These are phyloP conservation scores for Pollachius pollachius DNA, from an alignment of 2,113 vertebrate genomes.

Conservation along the genomic window DNA sequence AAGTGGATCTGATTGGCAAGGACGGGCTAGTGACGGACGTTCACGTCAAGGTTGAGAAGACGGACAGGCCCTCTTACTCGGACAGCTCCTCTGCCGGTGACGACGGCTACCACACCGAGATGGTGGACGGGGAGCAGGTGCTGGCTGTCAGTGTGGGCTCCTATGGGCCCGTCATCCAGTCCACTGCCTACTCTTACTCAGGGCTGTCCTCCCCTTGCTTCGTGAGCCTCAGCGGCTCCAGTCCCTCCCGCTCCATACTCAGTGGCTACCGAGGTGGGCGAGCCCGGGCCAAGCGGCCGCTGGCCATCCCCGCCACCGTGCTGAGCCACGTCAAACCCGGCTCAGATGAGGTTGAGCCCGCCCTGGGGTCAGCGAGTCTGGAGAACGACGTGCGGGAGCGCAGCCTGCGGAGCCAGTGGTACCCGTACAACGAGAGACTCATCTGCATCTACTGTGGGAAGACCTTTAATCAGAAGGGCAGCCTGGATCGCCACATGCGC, in stretches of 20 bases:
- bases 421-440: slow-evolving; percentile 91
- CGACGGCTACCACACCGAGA: slow-evolving; percentile 94
- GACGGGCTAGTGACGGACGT: slow-evolving; percentile 91
- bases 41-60: slow-evolving; percentile 93
- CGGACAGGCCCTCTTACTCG: slow-evolving; percentile 88
- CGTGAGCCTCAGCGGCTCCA: slow-evolving; percentile 85
- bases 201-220: slow-evolving; percentile 79
- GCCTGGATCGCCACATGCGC: slow-evolving; percentile 97
- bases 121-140: slow-evolving; percentile 96
- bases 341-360: slow-evolving; percentile 59
- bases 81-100: slow-evolving; percentile 96
- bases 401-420: slow-evolving; percentile 89
- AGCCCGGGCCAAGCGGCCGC: slow-evolving; percentile 83
- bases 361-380: slow-evolving; percentile 70
- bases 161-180: slow-evolving; percentile 87
- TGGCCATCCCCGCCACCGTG: slow-evolving; percentile 60
- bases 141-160: slow-evolving; percentile 92
- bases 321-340: slow-evolving; percentile 60
- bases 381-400: slow-evolving; percentile 87
- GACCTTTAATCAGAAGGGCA: slow-evolving; percentile 99
- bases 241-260: slow-evolving; percentile 90
- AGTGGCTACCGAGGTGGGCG: slow-evolving; percentile 89
- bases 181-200: slow-evolving; percentile 85
- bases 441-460: slow-evolving; percentile 99
- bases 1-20: slow-evolving; percentile 84